Percentiles rank a stretch among this genome's conserved stretches.
These are phyloP conservation scores for Limnephilus lunatus DNA, from an alignment of 2,888 invertebrate genomes.

Conservation along the genomic window DNA sequence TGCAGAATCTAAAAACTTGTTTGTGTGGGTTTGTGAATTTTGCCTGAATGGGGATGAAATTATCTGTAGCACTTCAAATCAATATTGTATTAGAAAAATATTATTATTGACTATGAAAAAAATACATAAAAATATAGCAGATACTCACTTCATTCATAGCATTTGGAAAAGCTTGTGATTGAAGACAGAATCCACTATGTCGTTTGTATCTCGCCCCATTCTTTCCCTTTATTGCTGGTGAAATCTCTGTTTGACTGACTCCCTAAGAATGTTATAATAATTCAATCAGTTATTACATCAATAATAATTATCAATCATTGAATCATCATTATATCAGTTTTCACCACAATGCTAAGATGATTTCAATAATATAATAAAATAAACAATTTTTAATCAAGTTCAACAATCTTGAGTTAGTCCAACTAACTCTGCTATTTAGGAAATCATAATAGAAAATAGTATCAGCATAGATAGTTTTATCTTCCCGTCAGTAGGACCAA, in stretches of 20 bases:
- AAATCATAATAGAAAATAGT: background rate
- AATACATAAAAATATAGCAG: background rate
- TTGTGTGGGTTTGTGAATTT: background rate
- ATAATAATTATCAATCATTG: background rate
- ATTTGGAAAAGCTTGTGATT: slow-evolving; percentile 96
- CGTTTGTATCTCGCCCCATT: slow-evolving; percentile 83
- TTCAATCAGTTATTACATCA: background rate
- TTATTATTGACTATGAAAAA: background rate
- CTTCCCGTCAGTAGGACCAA: background rate
- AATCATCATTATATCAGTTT: background rate
- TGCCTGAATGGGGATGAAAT: background rate
- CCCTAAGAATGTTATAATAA: background rate
- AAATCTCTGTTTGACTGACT: background rate
- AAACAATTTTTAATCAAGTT: background rate
- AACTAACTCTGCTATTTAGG: background rate
- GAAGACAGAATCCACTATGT: slow-evolving; percentile 90
- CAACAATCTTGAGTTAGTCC: too few species aligned
- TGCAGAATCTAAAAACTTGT: background rate
- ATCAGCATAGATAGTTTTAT: background rate
- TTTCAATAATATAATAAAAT: background rate
- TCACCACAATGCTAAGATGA: background rate
- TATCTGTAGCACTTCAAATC: background rate
- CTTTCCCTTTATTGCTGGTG: slow-evolving; percentile 81
- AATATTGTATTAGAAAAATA: background rate
- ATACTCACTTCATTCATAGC: slow-evolving; percentile 88